Evolutionary conservation across 1,140 invertebrate species (phyloP), one percentile per base, ranked within the genome.

Genomic region (Neuroterus valhalla): DNA sequence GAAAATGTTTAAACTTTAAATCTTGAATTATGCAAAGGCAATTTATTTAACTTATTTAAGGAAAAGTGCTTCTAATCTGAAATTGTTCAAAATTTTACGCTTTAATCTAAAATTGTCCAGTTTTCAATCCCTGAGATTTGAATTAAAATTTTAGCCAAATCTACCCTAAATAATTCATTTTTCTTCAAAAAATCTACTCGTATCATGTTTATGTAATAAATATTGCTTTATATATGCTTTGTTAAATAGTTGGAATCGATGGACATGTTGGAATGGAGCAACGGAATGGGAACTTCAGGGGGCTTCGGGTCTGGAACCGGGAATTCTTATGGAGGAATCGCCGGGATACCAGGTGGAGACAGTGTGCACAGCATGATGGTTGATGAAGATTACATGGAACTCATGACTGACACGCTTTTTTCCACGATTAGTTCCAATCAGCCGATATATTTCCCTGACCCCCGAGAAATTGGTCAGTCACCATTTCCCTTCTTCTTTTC

Each of bases 361-460:
- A 91, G 92, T 90, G 90, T 93, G 84, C 92, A 93, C 89, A 88
- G 81, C 77, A 95, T 96, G 93, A 92, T 96, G 89, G 93, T 96
- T 77, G 96, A 97, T 91, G 96, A 96, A 89, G 94, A 96, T 87
- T 95, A 97, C 81, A 95, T 96, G 92, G 95, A 95, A 84, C 94
- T 97, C 82, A 95, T 95, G 93, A 97, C 95, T 85, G 96, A 97
- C 86, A 97, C 96, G 26, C 91, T 98, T 44, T 97, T 98, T 88
- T 96, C 96, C 68, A 96, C 95, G 55, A 95, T 97, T 80, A 93
- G 94, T 82, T 93, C 91, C 62, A 96, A 96, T 90, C 96, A 97
- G 88, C 96, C 97, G 19, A 97, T 98, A 91, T 95, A 96, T 74
- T 99, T 99, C 91, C 98, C 98, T 8, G 98, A 99, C 92, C 95